Base-by-base conservation (phyloP, 2,797 vertebrate species). In the Ctenopoma kingsleyae region DNA sequence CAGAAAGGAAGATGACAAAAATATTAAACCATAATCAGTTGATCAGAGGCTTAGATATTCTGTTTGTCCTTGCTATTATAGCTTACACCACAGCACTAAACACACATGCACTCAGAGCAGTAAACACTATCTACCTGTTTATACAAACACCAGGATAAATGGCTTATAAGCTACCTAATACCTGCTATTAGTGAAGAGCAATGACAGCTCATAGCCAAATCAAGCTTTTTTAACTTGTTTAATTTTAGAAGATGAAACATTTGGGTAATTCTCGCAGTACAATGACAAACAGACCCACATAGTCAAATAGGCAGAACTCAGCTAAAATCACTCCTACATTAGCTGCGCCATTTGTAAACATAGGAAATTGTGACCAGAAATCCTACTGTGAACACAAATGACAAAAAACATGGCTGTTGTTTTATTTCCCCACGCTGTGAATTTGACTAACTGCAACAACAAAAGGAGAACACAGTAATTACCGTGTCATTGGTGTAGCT, bases 1-100 rank as follows among this genome's bases (percentile, higher is more conserved):
- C 35, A 65, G 51, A n/a, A 44, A 43, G 65, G 62, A 57, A 80
- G 78, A 89, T 82, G 82, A 73, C 61, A 87, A 89, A 80, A 84
- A 80, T 77, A 84, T 88, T 68, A 82, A 73, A 71, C 56, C 61
- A 46, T 76, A 79, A 85, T 76, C 60, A 71, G 65, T 81, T 67
- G 76, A 83, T 87, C 67, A 66, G 27, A 76, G 58, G 66, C 61
- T 52, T 44, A 56, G 60, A 66, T 54, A 68, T 73, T 67, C 27
- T 76, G 74, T 84, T 73, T 81, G 68, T 62, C 65, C 55, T 75
- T 54, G 77, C 40, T 76, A 67, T 71, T 64, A 54, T 20, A 55
- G 52, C 62, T 67, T 35, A 52, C 36, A 58, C 9, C n/a, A 15
- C 19, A 41, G 35, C 48, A 55, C 19, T 64, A 23, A 49, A 59